A percentile compares a stretch with the other conserved stretches of the same genome.
Evolutionary conservation across 2,113 vertebrate genomes (phyloP).

Genomic region (Carassius auratus): DNA sequence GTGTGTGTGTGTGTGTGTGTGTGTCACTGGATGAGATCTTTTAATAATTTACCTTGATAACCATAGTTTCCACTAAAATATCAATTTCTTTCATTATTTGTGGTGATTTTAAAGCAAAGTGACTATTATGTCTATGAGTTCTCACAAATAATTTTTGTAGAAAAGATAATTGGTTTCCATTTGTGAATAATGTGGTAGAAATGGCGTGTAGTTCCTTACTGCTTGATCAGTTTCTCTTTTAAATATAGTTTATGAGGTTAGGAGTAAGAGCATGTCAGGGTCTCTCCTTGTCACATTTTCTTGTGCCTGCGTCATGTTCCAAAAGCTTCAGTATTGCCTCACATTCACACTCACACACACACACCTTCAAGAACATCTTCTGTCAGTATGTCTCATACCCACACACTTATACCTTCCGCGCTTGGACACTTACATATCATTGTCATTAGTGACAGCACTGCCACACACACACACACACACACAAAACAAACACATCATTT

Average conservation of each 20-base stretch:
- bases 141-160: neutral
- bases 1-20: neutral
- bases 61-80: neutral
- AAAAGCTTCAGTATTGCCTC: constrained; percentile 8
- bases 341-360: constrained; percentile 18
- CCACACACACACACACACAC: constrained; percentile 8
- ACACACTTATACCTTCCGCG: constrained; percentile 35
- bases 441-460: constrained; percentile 31
- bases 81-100: neutral
- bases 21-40: neutral
- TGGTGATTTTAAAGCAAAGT: neutral
- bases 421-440: constrained; percentile 43
- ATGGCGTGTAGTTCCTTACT: neutral
- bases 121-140: neutral
- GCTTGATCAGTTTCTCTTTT: neutral
- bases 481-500: constrained; percentile 32
- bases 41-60: neutral
- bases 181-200: neutral
- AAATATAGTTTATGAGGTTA: neutral
- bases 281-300: neutral
- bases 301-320: constrained; percentile 22
- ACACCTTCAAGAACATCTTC: constrained; percentile 21
- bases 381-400: constrained; percentile 39
- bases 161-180: neutral
- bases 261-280: constrained; percentile 30